Evolutionary conservation across 1,140 invertebrate genomes (phyloP).

Genomic region (Hypsibius dujardini): DNA sequence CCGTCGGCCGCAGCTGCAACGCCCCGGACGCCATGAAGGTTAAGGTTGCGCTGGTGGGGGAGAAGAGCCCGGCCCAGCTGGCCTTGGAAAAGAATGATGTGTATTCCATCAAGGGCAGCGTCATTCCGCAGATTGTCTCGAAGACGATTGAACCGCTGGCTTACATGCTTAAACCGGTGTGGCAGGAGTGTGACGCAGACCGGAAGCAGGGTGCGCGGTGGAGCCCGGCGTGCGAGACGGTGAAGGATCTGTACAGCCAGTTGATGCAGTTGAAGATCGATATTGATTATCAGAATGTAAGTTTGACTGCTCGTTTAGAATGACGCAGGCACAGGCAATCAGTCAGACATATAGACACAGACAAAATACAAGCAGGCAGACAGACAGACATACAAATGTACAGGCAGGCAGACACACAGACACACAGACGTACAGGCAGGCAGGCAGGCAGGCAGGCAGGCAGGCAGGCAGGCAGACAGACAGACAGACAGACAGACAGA

Average conservation of each 20-base stretch:
- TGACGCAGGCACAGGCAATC: too few relatives aligned
- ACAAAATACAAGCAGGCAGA: too few relatives aligned
- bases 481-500: too few relatives aligned
- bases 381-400: too few relatives aligned
- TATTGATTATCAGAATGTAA: constrained; percentile 13
- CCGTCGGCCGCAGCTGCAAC: neutral
- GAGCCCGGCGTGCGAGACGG: constrained; percentile 11
- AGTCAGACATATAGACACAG: too few relatives aligned
- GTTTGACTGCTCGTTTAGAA: neutral
- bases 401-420: too few relatives aligned
- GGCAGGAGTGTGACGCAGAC: neutral
- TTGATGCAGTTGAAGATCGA: constrained; percentile 15
- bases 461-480: too few relatives aligned
- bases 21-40: neutral
- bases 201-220: neutral
- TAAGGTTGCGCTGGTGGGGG: neutral
- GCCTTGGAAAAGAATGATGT: neutral
- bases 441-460: too few relatives aligned
- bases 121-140: neutral
- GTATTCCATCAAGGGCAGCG: neutral
- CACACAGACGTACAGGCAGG: too few relatives aligned
- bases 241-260: constrained; percentile 4
- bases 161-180: neutral
- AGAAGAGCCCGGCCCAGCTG: constrained; percentile 8
- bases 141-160: neutral